Evolutionary conservation across 2,113 vertebrate genomes (phyloP).

Genomic region (Pangasianodon hypophthalmus): DNA sequence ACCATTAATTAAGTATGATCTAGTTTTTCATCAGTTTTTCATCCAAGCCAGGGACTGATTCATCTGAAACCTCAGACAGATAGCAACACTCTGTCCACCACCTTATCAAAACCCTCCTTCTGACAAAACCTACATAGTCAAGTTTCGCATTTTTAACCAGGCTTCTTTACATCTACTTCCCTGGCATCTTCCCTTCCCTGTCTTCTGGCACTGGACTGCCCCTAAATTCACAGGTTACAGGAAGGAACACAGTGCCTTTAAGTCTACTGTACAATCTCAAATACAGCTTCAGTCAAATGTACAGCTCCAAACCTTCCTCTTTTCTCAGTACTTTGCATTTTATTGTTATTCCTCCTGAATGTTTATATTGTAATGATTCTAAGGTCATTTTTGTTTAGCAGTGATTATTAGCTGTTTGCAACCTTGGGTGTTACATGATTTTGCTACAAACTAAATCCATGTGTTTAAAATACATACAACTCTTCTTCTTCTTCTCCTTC

Average conservation of each 20-base stretch:
- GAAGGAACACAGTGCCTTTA: conserved; percentile 4
- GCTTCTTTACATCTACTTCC: neutral
- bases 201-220: neutral
- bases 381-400: neutral
- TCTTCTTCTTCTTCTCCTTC: neutral
- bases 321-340: neutral
- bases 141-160: neutral
- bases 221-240: neutral
- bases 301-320: neutral
- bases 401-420: no score
- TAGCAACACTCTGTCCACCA: neutral
- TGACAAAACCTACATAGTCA: neutral
- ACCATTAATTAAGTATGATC: neutral
- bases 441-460: neutral
- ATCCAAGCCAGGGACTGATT: neutral
- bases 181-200: no score
- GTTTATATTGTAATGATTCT: neutral
- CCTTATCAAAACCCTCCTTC: neutral
- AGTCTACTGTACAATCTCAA: neutral
- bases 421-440: neutral
- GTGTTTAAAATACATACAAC: neutral
- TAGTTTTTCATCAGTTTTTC: neutral
- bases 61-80: neutral
- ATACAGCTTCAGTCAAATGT: neutral
- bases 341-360: neutral